Evolutionary conservation across 2,113 vertebrate species (phyloP), one percentile per base, ranked within the genome.

Genomic region (Pyxicephalus adspersus): DNA sequence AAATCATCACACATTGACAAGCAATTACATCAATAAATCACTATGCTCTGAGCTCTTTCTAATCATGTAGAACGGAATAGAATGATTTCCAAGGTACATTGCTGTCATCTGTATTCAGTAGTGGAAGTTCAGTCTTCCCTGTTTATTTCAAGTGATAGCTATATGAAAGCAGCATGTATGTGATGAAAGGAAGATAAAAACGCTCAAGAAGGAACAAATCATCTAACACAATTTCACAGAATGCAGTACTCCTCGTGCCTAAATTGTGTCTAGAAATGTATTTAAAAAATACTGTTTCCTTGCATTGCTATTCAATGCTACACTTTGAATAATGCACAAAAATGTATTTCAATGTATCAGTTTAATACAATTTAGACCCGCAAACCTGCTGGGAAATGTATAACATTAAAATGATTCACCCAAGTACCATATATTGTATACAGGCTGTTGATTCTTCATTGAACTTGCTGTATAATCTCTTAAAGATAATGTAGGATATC

Each of bases 21-120:
- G 63, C 72, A 73, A 81, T 81, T 81, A 81, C 34, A 75, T 51
- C 51, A 73, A 81, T 81, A 38, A 5, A 15, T 20, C 45, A 9
- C 64, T 57, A 29, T 55, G 58, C 31, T 75, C 66, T 66, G 61
- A 75, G 22, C 50, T 61, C 18, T n/a, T 60, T 15, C 25, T 65
- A 72, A 66, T 55, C 18, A 51, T 38, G 23, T 17, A 68, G 13
- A 22, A 29, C 77, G 51, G 23, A 52, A 23, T 38, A 18, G 45
- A 16, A 18, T 3, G 0, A 17, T 3, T 64, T 28, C 5, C 2
- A 31, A 20, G 74, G 50, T 64, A 45, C 31, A 16, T 57, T 74
- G 18, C 52, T 74, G 45, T 58, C 51, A 50, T 34, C 23, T 58
- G 11, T 2, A 52, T 17, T 74, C 28, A 38, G 20, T 31, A 54